phyloP scores from a whole-genome alignment of 2,113 vertebrate species.

The Corvus hawaiiensis region DNA sequence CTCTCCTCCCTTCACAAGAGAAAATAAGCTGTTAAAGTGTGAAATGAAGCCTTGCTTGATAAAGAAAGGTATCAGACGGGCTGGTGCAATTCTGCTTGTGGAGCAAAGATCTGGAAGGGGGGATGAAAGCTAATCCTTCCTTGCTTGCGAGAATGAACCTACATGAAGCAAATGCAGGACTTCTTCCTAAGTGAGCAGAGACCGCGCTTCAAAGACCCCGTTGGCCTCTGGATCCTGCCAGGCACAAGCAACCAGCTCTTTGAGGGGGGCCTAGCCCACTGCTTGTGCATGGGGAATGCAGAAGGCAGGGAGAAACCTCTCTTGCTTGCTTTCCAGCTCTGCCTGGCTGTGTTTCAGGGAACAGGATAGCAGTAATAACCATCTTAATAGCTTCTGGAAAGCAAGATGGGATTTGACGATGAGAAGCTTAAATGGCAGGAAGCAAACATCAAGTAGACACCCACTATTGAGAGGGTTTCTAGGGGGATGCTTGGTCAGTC shows the following conservation, averaged over 20 bases:
- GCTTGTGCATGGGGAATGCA: neutral
- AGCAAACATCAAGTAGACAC: neutral
- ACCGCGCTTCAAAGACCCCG: neutral
- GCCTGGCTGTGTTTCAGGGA: slow-evolving; percentile 32
- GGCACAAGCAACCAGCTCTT: neutral
- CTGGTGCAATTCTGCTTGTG: slow-evolving; percentile 6
- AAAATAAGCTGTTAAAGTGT: neutral
- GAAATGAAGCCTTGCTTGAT: slow-evolving; percentile 8
- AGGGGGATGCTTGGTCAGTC: neutral
- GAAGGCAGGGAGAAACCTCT: neutral
- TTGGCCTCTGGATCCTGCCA: neutral
- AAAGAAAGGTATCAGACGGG: slow-evolving; percentile 1
- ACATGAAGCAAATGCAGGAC: neutral
- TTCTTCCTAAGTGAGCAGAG: neutral
- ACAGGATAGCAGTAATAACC: neutral
- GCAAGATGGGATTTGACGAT: neutral
- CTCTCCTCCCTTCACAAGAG: neutral
- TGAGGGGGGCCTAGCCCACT: neutral
- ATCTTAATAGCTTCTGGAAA: slow-evolving; percentile 51
- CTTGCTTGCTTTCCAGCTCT: neutral
- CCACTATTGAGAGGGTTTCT: neutral
- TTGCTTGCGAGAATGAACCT: neutral
- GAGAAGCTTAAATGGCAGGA: neutral
- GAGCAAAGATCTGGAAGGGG: neutral
- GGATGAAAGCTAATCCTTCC: neutral